These are phyloP conservation scores for Lacerta bilineata DNA, from an alignment of 2,797 vertebrate species.

Conservation along the genomic window DNA sequence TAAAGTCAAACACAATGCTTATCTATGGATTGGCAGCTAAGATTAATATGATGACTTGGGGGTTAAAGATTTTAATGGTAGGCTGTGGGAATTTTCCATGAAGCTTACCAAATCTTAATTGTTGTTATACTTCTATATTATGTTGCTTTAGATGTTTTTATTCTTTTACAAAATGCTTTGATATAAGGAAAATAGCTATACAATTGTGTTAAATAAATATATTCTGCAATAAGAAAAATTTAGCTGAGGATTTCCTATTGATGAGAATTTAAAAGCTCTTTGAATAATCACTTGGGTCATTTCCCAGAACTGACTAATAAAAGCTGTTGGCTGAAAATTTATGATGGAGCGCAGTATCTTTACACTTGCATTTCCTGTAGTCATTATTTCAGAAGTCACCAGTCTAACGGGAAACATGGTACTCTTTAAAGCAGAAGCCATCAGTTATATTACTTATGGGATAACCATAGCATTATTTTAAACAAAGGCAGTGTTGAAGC, in stretches of 20 bases:
- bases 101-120: background rate
- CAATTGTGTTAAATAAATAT: background rate
- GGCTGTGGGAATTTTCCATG: background rate
- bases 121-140: background rate
- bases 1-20: background rate
- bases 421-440: background rate
- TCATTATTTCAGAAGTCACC: conserved; percentile 7
- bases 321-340: background rate
- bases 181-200: background rate
- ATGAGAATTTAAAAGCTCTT: background rate
- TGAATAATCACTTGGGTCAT: conserved; percentile 17
- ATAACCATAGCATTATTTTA: background rate
- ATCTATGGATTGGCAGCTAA: background rate
- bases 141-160: too few relatives aligned
- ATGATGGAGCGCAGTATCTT: background rate
- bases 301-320: conserved; percentile 12
- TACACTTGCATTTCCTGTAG: background rate
- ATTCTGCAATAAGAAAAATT: background rate
- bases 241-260: background rate
- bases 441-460: background rate
- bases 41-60: background rate
- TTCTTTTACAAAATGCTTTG: background rate
- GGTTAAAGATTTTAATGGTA: background rate
- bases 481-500: background rate
- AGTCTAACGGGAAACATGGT: background rate